These are phyloP conservation scores for Calameuta idolon DNA, from an alignment of 2,888 invertebrate species.

Conservation along the genomic window DNA sequence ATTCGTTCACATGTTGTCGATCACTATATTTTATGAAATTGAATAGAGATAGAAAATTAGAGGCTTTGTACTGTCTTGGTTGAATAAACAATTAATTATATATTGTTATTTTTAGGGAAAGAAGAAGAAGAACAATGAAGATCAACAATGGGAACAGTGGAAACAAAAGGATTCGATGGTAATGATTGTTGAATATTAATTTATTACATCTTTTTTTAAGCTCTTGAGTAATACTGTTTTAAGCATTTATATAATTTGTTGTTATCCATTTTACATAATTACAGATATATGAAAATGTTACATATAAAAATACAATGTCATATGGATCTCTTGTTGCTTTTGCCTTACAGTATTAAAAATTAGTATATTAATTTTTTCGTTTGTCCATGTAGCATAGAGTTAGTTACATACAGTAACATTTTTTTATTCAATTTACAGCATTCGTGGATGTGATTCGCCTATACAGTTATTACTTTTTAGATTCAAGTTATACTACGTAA, in stretches of 20 bases:
- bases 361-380: not conserved
- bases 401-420: not conserved
- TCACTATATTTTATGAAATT: not conserved
- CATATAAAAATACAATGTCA: not conserved
- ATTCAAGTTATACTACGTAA: not conserved
- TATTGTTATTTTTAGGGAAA: constrained; percentile 55
- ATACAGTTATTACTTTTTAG: not conserved
- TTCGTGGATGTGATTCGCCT: not conserved
- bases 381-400: not conserved
- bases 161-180: constrained; percentile 78
- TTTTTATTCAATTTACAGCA: not conserved
- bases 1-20: too few species aligned
- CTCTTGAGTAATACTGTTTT: not conserved
- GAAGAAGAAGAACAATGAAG: constrained; percentile 69
- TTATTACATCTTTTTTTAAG: not conserved
- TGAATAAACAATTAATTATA: constrained; percentile 1
- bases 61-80: constrained; percentile 10
- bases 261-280: not conserved
- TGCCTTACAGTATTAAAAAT: not conserved
- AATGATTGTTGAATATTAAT: constrained; percentile 52
- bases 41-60: not conserved
- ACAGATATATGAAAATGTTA: not conserved
- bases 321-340: not conserved
- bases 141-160: constrained; percentile 81
- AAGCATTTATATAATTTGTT: not conserved